Evolutionary conservation across 2,888 invertebrate species (phyloP), one percentile per base, ranked within the genome.

Genomic region (Boloria euphrosyne): DNA sequence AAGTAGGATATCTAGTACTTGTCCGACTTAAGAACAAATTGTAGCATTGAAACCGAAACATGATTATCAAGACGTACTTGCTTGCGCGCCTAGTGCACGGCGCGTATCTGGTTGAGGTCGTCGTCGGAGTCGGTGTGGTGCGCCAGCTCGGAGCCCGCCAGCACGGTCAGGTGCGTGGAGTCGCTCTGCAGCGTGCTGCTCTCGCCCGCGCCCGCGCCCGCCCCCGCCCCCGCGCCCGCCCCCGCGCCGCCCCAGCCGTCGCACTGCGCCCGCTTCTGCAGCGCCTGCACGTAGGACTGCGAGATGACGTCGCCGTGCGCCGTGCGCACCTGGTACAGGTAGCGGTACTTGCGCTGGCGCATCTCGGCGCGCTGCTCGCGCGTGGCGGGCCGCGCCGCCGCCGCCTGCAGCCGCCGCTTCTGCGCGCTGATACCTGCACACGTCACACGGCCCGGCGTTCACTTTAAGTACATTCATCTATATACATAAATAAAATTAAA

Each of bases 281-380:
- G 85, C 47, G 96, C 96, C 82, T 96, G 96, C 53, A 96, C 96
- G 85, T 96, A 96, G 78, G 95, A 96, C 96, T 97, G 97, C 74
- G 97, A 96, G 75, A 97, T 97, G 72, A 97, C 97, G 87, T 97
- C 97, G 14, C 97, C 97, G 77, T 97, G 96, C 38, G 96, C 96
- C 10, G 97, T 96, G 75, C 97, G 94, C 66, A 97, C 96, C 91
- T 97, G 97, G 90, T 97, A 97, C 72, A 97, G 90, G 82, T 97
- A 97, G 73, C 97, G 93, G 84, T 97, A 97, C 84, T 96, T 96
- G 82, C 96, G 95, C 84, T 97, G 97, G 64, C 96, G 93, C 85
- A 96, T 94, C 85, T 96, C 96, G 70, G 96, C 96, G 62, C 95
- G 93, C 67, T 96, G 95, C 79, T 96, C 95, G 66, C 96, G 93